Base-by-base conservation (phyloP, 2,797 vertebrate genomes). In the Arremon aurantiirostris region DNA sequence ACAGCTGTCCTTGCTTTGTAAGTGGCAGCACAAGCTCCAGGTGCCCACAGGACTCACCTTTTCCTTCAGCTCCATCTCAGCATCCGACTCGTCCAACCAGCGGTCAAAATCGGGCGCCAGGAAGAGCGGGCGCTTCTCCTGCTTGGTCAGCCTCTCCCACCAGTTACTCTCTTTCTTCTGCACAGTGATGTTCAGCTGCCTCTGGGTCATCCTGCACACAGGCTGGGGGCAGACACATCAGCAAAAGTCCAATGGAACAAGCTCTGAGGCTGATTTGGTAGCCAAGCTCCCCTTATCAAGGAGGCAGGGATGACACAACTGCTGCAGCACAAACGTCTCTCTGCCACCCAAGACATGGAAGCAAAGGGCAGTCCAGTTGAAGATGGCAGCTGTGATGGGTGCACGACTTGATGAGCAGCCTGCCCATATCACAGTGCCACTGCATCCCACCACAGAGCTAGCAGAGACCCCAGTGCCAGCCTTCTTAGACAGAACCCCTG, bases 51-150 rank as follows among this genome's bases (percentile, higher is more conserved):
- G 46, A 94, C 95, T 93, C 89, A 99, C 99, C 98, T 99, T 99
- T 94, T 98, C 98, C 89, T 96, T 97, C 64, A 99, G 98, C 95
- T 99, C 99, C 98, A 98, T 99, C 96, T 99, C 99, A 3, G 99
- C 99, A 60, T 99, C 99, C 0, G 99, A 99, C 92, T 99, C 99
- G 2, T 99, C 99, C 92, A 99, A 86, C 99, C 99, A 99, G 95
- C 99, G 99, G 94, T 99, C 99, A 39, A 99, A 99, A 95, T 99
- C 99, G 1, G 99, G 99, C 1, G 97, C 97, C 42, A 99, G 95
- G 95, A 99, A 99, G 57, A 98, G 87, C 0, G 99, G 99, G 68
- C 98, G 99, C 66, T 98, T 99, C 96, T 99, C 99, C 80, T 99
- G 98, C 80, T 97, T 97, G 22, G 98, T 98, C 80, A 99, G 97